Conservation (phyloP, 2,797 vertebrate species). For the Macropus fuliginosus region DNA sequence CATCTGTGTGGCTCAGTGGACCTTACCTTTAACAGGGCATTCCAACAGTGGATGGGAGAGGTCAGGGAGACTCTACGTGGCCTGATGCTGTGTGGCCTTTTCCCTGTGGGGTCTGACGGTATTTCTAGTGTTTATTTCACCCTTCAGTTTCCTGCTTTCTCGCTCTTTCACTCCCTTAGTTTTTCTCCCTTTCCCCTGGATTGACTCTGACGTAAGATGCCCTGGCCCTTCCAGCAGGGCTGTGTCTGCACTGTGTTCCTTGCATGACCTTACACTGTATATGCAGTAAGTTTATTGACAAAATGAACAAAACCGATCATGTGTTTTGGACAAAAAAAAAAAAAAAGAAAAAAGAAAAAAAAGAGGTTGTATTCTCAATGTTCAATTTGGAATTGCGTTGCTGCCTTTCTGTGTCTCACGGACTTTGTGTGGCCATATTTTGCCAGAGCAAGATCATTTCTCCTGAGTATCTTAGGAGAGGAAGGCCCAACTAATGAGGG, state of each 20-base stretch:
- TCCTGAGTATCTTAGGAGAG: slow-evolving; percentile 80
- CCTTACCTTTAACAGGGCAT: not conserved
- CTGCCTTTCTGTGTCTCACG: slow-evolving; percentile 82
- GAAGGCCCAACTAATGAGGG: slow-evolving; percentile 69
- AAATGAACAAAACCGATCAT: slow-evolving; percentile 75
- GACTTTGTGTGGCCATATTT: slow-evolving; percentile 71
- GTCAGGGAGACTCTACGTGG: slow-evolving; percentile 51
- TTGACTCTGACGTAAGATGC: slow-evolving; percentile 67
- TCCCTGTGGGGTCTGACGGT: slow-evolving; percentile 69
- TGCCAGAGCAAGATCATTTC: slow-evolving; percentile 82
- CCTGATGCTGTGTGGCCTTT: slow-evolving; percentile 55
- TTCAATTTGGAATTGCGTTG: slow-evolving; percentile 82
- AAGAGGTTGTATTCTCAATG: slow-evolving; percentile 81
- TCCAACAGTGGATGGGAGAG: slow-evolving; percentile 61
- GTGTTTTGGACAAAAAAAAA: slow-evolving; percentile 80
- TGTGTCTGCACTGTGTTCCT: slow-evolving; percentile 85
- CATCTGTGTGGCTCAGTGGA: not conserved
- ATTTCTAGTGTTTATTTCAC: slow-evolving; percentile 11
- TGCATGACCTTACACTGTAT: slow-evolving; percentile 87
- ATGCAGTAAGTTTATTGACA: slow-evolving; percentile 85
- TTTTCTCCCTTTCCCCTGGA: slow-evolving; percentile 64
- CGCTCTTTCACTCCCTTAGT: slow-evolving; percentile 45
- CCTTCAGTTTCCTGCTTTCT: not conserved
- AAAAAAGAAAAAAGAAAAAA: slow-evolving; percentile 15
- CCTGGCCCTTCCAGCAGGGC: slow-evolving; percentile 71